phyloP scores from a whole-genome alignment of 2,113 vertebrate genomes.

The Nothobranchius kuhntae region DNA sequence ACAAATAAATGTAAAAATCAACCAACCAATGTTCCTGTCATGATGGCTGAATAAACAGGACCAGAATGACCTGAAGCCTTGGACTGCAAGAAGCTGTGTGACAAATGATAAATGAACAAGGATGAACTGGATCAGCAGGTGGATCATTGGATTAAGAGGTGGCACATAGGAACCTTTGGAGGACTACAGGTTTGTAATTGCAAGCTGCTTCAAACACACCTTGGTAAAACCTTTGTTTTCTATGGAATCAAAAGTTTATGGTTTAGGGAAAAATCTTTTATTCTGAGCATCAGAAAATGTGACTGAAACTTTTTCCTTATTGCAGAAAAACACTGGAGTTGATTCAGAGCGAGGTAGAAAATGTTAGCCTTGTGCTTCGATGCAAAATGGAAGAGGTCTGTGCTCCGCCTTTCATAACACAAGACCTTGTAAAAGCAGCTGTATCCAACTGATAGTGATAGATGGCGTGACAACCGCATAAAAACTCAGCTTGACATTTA shows the following conservation, averaged over 20 bases:
- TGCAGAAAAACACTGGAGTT: conserved; percentile 3
- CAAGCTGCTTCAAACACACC: background rate
- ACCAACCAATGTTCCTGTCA: too few relatives aligned
- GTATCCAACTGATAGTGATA: conserved; percentile 24
- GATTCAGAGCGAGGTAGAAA: conserved; percentile 1
- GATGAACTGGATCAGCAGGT: too few relatives aligned
- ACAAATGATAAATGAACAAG: too few relatives aligned
- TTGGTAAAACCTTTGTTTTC: too few relatives aligned
- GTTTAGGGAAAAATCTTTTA: background rate
- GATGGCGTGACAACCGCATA: conserved; percentile 36
- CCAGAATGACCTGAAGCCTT: too few relatives aligned
- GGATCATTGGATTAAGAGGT: too few relatives aligned
- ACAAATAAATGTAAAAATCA: too few relatives aligned
- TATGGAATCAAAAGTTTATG: too few relatives aligned
- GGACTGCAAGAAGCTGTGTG: too few relatives aligned
- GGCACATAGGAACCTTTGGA: too few relatives aligned
- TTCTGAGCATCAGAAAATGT: background rate
- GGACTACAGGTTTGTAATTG: background rate
- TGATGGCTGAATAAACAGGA: too few relatives aligned
- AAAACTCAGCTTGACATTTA: conserved; percentile 51
- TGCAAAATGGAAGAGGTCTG: conserved; percentile 9
- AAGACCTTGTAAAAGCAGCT: conserved; percentile 44
- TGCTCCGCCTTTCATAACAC: conserved; percentile 14
- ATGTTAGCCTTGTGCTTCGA: conserved; percentile 5
- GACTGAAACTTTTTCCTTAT: conserved; percentile 7